Percentiles rank a stretch among this genome's conserved stretches.
These are phyloP conservation scores for Temnothorax rugatulus DNA, from an alignment of 2,888 invertebrate genomes.

Conservation along the genomic window DNA sequence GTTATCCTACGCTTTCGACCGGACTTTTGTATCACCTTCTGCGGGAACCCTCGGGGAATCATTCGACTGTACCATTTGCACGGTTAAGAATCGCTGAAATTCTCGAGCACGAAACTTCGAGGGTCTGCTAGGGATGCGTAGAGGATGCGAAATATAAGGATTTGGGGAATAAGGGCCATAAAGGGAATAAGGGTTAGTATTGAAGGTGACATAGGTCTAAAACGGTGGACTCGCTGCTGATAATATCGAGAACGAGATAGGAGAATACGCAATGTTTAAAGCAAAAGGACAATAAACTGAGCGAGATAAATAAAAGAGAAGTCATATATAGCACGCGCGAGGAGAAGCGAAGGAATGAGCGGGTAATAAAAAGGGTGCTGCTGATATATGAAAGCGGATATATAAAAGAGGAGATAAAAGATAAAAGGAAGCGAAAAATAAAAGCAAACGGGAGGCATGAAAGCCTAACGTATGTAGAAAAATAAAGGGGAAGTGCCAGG, in stretches of 20 bases:
- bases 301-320: constrained; percentile 27
- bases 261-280: not conserved
- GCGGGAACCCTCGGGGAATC: constrained; percentile 41
- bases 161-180: constrained; percentile 7
- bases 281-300: not conserved
- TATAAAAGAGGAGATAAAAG: constrained; percentile 8
- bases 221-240: constrained; percentile 49
- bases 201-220: not conserved
- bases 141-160: constrained; percentile 33
- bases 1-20: constrained; percentile 1
- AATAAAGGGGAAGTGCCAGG: constrained; percentile 34
- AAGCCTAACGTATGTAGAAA: constrained; percentile 39
- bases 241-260: constrained; percentile 54
- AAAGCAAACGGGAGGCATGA: not conserved
- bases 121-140: constrained; percentile 13
- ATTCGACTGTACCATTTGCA: constrained; percentile 28
- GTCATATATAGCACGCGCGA: not conserved
- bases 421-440: constrained; percentile 17
- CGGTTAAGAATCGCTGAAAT: constrained; percentile 52
- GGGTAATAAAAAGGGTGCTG: constrained; percentile 30
- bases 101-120: constrained; percentile 34
- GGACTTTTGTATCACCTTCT: constrained; percentile 38
- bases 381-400: constrained; percentile 27
- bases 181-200: constrained; percentile 23
- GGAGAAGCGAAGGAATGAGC: not conserved